Conservation (phyloP, 2,113 vertebrate species). For the Oreotragus oreotragus region DNA sequence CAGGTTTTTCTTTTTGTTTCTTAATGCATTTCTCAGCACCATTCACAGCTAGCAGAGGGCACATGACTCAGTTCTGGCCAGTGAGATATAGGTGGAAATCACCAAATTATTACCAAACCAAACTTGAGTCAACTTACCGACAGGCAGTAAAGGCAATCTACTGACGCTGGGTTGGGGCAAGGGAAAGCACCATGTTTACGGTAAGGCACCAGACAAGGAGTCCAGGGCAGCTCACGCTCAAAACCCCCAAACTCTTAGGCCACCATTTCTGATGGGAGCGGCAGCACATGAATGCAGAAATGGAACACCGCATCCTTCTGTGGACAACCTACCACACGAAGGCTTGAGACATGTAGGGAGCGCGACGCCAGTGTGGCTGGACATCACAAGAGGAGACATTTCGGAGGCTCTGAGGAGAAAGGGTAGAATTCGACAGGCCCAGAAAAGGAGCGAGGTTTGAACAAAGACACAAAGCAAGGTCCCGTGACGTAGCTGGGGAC, state of each 20-base stretch:
- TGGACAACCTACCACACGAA: neutral
- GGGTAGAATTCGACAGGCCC: neutral
- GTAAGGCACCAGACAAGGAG: neutral
- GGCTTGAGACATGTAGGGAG: neutral
- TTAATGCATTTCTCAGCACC: neutral
- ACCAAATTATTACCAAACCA: neutral
- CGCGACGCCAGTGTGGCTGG: neutral
- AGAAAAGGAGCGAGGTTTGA: neutral
- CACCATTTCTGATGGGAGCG: neutral
- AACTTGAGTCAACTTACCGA: neutral
- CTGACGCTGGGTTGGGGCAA: fast-evolving
- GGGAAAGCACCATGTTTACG: neutral
- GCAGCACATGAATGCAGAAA: neutral
- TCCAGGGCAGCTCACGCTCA: neutral
- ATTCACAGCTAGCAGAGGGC: neutral
- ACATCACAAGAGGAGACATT: neutral
- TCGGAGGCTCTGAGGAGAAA: neutral
- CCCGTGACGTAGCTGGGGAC: neutral
- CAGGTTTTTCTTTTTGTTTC: neutral
- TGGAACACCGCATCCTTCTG: neutral
- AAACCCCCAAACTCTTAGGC: neutral
- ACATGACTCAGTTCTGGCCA: neutral
- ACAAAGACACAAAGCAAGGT: neutral
- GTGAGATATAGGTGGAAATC: neutral
- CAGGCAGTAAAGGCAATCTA: neutral